Base-by-base conservation (phyloP, 1,140 invertebrate species). In the Bombus picipes region DNA sequence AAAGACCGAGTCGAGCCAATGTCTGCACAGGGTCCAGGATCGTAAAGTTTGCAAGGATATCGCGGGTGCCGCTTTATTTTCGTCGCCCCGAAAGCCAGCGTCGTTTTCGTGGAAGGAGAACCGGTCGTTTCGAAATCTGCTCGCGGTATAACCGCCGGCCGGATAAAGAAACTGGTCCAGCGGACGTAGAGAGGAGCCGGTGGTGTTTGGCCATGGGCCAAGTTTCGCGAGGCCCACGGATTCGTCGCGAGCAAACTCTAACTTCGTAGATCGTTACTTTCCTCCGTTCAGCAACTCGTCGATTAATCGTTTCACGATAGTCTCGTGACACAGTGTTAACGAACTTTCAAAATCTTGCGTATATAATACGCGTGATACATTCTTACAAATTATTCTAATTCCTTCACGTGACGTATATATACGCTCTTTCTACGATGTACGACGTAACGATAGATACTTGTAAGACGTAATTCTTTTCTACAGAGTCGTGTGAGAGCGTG, bases 141-240 rank as follows among this genome's bases (percentile, higher is more conserved):
- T 77, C 76, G 83, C 70, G 70, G 71, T 83, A 68, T 71, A 83
- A 70, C 71, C 78, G 78, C 25, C 71, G 72, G 47, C 72, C 89
- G 85, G 85, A 90, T 90, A 90, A 90, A 90, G 89, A 90, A 90
- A 90, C 89, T 90, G 89, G 89, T 90, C 89, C 89, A 90, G 88
- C 74, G 79, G 76, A 90, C 59, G 76, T 39, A 43, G 78, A 79
- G 89, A 66, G 78, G 57, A 82, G 74, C 62, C 88, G 89, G 71
- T 90, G 89, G 81, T 90, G 85, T 70, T 87, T 90, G 89, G 89
- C 85, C 53, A 34, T 53, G 65, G 41, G 79, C 90, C 90, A 91
- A 91, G 39, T 77, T 77, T 88, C 78, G 73, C 83, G 72, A 72
- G 70, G 65, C 70, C 71, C 86, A 81, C 68, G 76, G 68, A 90